Conservation (phyloP, 2,113 vertebrate genomes). For the Centropus bengalensis region DNA sequence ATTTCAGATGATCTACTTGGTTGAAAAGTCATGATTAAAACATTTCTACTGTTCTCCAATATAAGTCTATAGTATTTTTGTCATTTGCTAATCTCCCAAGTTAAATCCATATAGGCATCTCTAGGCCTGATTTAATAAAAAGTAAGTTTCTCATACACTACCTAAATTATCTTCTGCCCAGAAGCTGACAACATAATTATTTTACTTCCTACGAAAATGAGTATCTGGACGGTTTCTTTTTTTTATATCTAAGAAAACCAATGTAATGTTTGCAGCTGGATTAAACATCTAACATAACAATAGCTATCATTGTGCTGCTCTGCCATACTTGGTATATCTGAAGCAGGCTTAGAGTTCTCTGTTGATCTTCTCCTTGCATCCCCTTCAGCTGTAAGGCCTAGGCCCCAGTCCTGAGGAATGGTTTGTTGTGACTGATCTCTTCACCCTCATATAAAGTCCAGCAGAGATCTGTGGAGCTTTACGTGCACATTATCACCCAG, state of each 20-base stretch:
- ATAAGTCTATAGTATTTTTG: neutral
- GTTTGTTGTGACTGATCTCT: neutral
- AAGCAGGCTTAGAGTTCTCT: neutral
- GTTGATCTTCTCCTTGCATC: neutral
- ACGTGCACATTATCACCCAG: neutral
- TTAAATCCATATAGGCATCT: neutral
- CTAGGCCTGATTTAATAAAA: conserved; percentile 2
- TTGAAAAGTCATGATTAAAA: neutral
- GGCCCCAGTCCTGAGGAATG: neutral
- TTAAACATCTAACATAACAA: neutral
- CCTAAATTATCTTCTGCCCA: conserved; percentile 10
- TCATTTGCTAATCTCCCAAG: neutral
- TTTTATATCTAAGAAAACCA: neutral
- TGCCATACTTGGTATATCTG: neutral
- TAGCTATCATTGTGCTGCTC: neutral
- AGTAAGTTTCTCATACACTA: neutral
- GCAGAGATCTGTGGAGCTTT: neutral
- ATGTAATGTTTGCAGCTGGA: neutral
- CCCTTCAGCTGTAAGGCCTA: neutral
- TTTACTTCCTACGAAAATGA: neutral
- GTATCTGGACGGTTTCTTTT: neutral
- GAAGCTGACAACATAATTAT: neutral
- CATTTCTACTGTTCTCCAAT: neutral
- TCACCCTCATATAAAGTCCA: neutral
- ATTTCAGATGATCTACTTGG: neutral